phyloP scores from a whole-genome alignment of 1,140 invertebrate genomes.

The Cyclargus thomasi region DNA sequence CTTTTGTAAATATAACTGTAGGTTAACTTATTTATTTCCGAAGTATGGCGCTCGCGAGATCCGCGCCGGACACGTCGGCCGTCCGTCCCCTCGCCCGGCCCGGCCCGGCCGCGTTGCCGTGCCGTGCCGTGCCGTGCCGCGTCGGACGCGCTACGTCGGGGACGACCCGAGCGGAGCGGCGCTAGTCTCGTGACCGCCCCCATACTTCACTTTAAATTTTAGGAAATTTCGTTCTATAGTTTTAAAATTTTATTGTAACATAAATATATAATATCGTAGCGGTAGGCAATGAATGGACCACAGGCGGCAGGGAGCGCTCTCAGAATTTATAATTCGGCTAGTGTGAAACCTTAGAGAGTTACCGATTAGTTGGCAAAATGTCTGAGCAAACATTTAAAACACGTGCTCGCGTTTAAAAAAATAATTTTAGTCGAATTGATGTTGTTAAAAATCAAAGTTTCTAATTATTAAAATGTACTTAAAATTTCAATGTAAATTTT shows the following conservation, averaged over 20 bases:
- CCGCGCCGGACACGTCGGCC: slow-evolving; percentile 24
- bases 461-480: slow-evolving; percentile 73
- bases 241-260: slow-evolving; percentile 74
- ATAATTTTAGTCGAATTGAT: slow-evolving; percentile 72
- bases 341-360: slow-evolving; percentile 56
- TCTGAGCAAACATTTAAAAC: slow-evolving; percentile 72
- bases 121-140: too few relatives aligned
- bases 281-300: slow-evolving; percentile 70
- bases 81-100: not conserved
- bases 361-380: slow-evolving; percentile 67
- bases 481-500: slow-evolving; percentile 74
- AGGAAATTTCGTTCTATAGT: slow-evolving; percentile 72
- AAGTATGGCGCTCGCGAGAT: slow-evolving; percentile 33
- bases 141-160: too few relatives aligned
- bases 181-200: slow-evolving; percentile 37
- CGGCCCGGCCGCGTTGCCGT: too few relatives aligned
- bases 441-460: slow-evolving; percentile 73
- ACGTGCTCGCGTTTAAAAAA: slow-evolving; percentile 60
- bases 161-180: slow-evolving; percentile 16
- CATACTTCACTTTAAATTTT: slow-evolving; percentile 54
- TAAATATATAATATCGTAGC: slow-evolving; percentile 51
- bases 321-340: slow-evolving; percentile 69
- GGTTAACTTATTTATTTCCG: slow-evolving; percentile 72
- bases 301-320: slow-evolving; percentile 64
- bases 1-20: slow-evolving; percentile 73